Base-by-base conservation (phyloP, 2,797 vertebrate genomes). In the Bufotes viridis region DNA sequence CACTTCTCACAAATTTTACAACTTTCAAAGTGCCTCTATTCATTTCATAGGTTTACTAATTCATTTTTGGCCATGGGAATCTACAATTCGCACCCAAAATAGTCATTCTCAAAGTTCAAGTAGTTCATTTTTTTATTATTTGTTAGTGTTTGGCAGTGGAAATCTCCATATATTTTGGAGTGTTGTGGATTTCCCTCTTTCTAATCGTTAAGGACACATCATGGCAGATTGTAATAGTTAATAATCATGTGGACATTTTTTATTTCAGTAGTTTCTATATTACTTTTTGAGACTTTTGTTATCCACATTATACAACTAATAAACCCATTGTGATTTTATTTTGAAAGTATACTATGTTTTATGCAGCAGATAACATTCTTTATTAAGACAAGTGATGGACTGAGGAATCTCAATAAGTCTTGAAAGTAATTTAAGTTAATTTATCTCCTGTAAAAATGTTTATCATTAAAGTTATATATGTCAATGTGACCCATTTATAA, bases 341-440 rank as follows among this genome's bases (percentile, higher is more conserved):
- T 94, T 93, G 93, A 29, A 78, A 69, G 26, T 93, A 91, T 91
- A 92, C 93, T 92, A 90, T 94, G 92, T 94, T 94, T 93, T 95
- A 89, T 89, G 94, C 92, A 92, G 90, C 92, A 93, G 93, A 93
- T 94, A 93, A 93, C 93, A 90, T 93, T 94, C 94, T 93, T 93
- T 94, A 91, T 95, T 58, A 93, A 94, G 91, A 94, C 92, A 92
- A 94, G 93, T 93, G 92, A 94, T 90, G 93, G 92, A 92, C 91
- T 93, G 93, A 93, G 92, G 94, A 94, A 95, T 94, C 80, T 90
- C 94, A 94, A 90, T 8, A 92, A 95, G 93, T 95, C 93, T 95
- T 95, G 93, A 95, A 94, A 91, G 93, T 95, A 96, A 95, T 95
- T 96, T 96, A 95, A 94, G 93, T 95, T 96, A 95, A 95, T 96